phyloP scores from a whole-genome alignment of 2,113 vertebrate species.

The Tretioscincus oriximinensis region DNA sequence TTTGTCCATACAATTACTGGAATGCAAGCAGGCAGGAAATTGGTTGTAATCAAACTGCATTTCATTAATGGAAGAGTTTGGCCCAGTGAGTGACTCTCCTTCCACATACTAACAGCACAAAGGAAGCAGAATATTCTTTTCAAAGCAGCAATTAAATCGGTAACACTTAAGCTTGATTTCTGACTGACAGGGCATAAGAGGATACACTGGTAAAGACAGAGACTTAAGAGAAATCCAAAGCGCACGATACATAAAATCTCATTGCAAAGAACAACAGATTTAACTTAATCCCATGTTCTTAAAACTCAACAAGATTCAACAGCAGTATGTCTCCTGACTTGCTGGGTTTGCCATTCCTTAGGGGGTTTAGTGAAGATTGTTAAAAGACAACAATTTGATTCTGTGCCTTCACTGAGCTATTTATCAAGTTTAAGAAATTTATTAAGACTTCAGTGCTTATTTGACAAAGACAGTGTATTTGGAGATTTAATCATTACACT shows the following conservation, averaged over 20 bases:
- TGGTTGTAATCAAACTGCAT: conserved; percentile 3
- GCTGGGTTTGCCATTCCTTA: conserved; percentile 14
- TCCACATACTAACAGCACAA: conserved; percentile 42
- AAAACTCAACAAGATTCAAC: conserved; percentile 18
- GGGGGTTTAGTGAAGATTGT: conserved; percentile 38
- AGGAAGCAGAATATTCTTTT: conserved; percentile 31
- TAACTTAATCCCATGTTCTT: conserved; percentile 54
- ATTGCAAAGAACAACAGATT: conserved; percentile 49
- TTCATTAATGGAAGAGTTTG: neutral
- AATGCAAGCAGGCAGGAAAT: neutral
- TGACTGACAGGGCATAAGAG: conserved; percentile 48
- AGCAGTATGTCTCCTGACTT: conserved; percentile 30
- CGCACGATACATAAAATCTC: conserved; percentile 42
- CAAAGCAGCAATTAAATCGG: conserved; percentile 44
- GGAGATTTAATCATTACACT: conserved; percentile 42
- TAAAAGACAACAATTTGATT: conserved; percentile 38
- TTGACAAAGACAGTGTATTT: conserved; percentile 37
- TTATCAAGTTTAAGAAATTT: conserved; percentile 34
- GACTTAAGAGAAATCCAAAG: conserved; percentile 42
- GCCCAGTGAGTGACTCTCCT: conserved; percentile 36
- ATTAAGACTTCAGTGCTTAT: conserved; percentile 25
- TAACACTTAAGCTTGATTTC: conserved; percentile 37
- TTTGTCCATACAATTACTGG: neutral
- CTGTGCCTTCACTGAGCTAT: conserved; percentile 38
- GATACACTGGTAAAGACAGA: conserved; percentile 44